These are phyloP conservation scores for Glyptemys insculpta DNA, from an alignment of 2,797 vertebrate genomes.

Conservation along the genomic window DNA sequence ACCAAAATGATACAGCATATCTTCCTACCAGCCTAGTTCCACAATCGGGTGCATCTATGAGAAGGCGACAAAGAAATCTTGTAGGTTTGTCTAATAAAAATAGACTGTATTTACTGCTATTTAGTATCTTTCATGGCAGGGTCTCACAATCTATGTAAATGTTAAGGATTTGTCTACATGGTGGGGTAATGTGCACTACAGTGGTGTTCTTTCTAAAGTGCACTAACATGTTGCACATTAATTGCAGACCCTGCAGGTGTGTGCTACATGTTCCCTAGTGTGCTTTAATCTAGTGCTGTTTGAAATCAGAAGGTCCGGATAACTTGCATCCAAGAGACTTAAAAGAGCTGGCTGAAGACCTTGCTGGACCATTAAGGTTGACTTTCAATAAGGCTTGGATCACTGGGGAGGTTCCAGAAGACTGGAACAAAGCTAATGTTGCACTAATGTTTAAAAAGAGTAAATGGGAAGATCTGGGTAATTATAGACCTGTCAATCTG, in stretches of 20 bases:
- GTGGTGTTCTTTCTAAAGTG: background rate
- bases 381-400: background rate
- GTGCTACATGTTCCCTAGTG: background rate
- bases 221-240: background rate
- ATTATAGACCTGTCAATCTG: background rate
- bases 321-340: background rate
- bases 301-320: background rate
- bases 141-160: background rate
- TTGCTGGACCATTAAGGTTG: background rate
- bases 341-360: background rate
- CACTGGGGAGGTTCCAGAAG: background rate
- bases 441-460: background rate
- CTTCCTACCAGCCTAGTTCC: slow-evolving; percentile 45
- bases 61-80: background rate
- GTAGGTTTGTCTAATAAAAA: slow-evolving; percentile 38
- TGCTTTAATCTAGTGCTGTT: background rate
- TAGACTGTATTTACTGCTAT: slow-evolving; percentile 13
- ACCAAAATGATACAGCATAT: slow-evolving; percentile 45
- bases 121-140: background rate
- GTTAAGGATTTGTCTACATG: background rate
- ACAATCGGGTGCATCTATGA: slow-evolving; percentile 46
- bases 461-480: background rate
- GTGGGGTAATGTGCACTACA: background rate
- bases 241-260: background rate
- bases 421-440: background rate